Base-by-base conservation (phyloP, 2,888 invertebrate genomes). In the Hydriomena furcata region DNA sequence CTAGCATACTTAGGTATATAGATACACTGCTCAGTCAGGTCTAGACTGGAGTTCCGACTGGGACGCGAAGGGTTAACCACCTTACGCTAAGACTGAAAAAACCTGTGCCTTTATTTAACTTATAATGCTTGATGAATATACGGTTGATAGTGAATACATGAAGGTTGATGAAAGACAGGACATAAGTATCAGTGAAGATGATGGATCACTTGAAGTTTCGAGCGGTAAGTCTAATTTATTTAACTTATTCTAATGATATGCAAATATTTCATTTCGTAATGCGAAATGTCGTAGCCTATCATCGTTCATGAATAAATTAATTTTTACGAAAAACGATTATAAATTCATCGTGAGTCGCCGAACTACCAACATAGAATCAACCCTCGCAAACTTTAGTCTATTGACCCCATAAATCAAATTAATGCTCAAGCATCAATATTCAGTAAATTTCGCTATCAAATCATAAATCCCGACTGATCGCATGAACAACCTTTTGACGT, bases 401-500 rank as follows among this genome's bases (percentile, higher is more conserved):
- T 58, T 58, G 47, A 58, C 56, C 46, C 58, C 55, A 43, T 56
- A 64, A 64, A 69, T 45, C 49, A 37, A 45, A 44, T 11, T 38
- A 61, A 62, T 59, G 44, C 53, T 58, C 48, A 63, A 64, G 55
- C 49, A 52, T 70, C 63, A 61, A 73, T 63, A 63, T 65, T 61
- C 52, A 52, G 45, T 54, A 63, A 44, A 69, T 71, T 67, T 67
- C 65, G 62, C 63, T 62, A 62, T 61, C 46, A 38, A 61, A 60
- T 61, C 68, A 69, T 71, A 69, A 49, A 68, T 65, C 62, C 58
- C 31, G 48, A 59, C 59, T 66, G 64, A 62, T 71, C 57, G 70
- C 68, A 73, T 73, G 69, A 75, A 71, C 65, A 67, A 59, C 61
- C 60, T 56, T 60, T 65, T 82, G 82, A 85, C 84, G 84, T 84